Base-by-base conservation (phyloP, 2,797 vertebrate species). In the Sylvia borin region DNA sequence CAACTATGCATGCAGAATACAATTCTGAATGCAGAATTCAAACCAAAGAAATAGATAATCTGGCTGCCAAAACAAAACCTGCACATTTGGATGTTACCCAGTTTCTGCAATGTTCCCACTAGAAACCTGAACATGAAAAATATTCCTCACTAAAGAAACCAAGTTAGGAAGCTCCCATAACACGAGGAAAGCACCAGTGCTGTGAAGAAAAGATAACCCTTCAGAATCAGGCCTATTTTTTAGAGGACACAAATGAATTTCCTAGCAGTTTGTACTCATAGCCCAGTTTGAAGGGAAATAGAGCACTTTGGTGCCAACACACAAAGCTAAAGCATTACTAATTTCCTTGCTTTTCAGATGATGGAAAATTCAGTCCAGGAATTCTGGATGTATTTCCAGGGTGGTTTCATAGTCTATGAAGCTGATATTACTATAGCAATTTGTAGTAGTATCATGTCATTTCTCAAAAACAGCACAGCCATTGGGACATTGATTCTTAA, bases 1-100 rank as follows among this genome's bases (percentile, higher is more conserved):
- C 20, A 92, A 24, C 62, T 77, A 60, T 17, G 62, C 66, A 79
- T 45, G 73, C 78, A 95, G 62, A 95, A 94, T 66, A 75, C 10
- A 43, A 64, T 55, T 61, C 81, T 77, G 88, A 96, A 88, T 88
- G 92, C 75, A 96, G 81, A 95, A 89, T 81, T 96, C 82, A 92
- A 81, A 94, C 71, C 65, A 96, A 79, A 84, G 73, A 76, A 95
- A 90, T 62, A 92, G 71, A 73, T 24, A 65, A 85, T 21, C 26
- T 43, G 58, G 36, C 75, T 78, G 62, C n/a, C 81, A 47, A 95
- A 80, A 64, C 9, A 27, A 93, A 94, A n/a, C 22, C 48, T 25
- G 51, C 66, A 43, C 73, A 65, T 81, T 45, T 40, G 32, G 67
- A 64, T 73, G 11, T 70, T 48, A 73, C 11, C 16, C 29, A 82